phyloP scores from a whole-genome alignment of 2,113 vertebrate genomes.

The Nyctibius bracteatus region DNA sequence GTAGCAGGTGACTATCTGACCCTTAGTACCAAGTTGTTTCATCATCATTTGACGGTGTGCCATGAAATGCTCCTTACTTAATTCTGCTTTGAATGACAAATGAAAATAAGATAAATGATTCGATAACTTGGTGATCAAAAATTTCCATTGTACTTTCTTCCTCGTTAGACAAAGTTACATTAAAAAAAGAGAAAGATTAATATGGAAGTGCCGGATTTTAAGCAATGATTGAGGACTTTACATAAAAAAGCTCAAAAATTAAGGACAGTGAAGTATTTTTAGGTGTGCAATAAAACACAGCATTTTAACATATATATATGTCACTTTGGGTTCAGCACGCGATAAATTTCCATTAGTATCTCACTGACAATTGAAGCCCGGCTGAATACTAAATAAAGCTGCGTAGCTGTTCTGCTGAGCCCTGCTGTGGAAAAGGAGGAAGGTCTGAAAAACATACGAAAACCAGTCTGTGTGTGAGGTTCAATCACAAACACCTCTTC shows the following conservation, averaged over 20 bases:
- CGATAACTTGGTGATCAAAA: neutral
- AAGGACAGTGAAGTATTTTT: constrained; percentile 21
- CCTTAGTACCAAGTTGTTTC: neutral
- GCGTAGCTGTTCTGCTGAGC: neutral
- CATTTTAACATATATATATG: constrained; percentile 26
- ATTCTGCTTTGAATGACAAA: neutral
- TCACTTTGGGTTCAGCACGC: neutral
- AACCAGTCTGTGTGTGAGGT: neutral
- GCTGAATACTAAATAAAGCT: constrained; percentile 33
- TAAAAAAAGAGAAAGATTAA: neutral
- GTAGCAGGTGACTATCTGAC: neutral
- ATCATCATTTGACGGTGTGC: neutral
- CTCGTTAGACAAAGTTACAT: neutral
- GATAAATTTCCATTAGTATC: constrained; percentile 40
- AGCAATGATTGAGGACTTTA: neutral
- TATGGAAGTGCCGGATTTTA: neutral
- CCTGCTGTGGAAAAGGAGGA: neutral
- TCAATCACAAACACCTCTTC: neutral
- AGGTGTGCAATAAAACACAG: constrained; percentile 11
- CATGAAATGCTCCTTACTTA: neutral
- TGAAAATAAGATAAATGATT: neutral
- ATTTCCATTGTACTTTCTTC: neutral
- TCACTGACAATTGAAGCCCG: neutral
- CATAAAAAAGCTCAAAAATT: constrained; percentile 4
- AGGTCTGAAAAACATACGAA: neutral